Evolutionary conservation across 2,113 vertebrate species (phyloP).

Genomic region (Cisticola juncidis): DNA sequence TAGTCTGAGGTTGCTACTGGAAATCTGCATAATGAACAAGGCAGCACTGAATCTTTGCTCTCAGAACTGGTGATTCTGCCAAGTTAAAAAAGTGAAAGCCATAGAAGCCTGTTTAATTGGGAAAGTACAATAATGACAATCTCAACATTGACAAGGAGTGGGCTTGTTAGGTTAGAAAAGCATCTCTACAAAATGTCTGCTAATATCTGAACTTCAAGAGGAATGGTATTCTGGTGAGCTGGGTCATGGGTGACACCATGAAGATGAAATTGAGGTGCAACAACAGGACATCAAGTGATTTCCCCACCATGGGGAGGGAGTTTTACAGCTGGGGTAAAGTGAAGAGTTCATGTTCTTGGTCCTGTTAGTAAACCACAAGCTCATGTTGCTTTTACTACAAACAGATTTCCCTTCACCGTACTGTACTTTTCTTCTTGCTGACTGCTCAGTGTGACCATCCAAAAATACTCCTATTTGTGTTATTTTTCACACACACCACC

Average conservation of each 20-base stretch:
- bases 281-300: neutral
- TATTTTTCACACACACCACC: conserved; percentile 65
- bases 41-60: neutral
- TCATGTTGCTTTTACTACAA: conserved; percentile 37
- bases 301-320: neutral
- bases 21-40: neutral
- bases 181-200: neutral
- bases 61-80: neutral
- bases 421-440: conserved; percentile 47
- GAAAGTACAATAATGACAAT: neutral
- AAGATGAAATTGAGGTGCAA: neutral
- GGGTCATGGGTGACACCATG: neutral
- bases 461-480: conserved; percentile 40
- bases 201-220: neutral
- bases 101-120: neutral
- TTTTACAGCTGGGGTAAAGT: neutral
- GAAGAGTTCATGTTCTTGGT: neutral
- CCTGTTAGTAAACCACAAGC: neutral
- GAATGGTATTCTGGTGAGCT: neutral
- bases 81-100: neutral
- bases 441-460: conserved; percentile 41
- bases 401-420: conserved; percentile 37
- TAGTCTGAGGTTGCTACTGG: neutral
- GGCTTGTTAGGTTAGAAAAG: neutral
- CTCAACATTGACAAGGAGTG: neutral